Evolutionary conservation across 2,888 invertebrate species (phyloP).

Genomic region (Agonum fuliginosum): DNA sequence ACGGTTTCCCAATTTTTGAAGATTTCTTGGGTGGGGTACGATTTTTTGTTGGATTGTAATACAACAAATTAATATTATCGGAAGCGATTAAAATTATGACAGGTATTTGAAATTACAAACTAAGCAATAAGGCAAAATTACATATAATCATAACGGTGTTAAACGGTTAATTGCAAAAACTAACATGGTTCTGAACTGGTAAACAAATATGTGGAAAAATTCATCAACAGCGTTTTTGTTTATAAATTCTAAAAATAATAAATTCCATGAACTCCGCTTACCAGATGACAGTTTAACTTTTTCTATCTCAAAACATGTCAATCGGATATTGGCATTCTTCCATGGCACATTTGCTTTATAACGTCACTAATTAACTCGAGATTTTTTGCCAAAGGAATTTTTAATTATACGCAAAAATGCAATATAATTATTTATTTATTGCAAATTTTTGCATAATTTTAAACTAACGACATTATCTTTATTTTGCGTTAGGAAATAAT

Average conservation of each 20-base stretch:
- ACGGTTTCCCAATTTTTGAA: no score
- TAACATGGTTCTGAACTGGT: not conserved
- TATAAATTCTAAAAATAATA: constrained; percentile 12
- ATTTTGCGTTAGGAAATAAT: no score
- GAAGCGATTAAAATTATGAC: constrained; percentile 3
- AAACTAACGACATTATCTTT: no score
- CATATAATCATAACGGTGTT: constrained; percentile 12
- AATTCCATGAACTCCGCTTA: not conserved
- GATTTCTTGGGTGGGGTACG: no score
- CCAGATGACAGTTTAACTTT: constrained; percentile 5
- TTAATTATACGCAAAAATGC: constrained; percentile 10
- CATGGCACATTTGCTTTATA: constrained; percentile 19
- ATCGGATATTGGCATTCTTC: not conserved
- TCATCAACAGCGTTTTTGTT: not conserved
- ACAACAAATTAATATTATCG: no score
- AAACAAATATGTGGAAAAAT: constrained; percentile 2
- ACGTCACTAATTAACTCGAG: constrained; percentile 17
- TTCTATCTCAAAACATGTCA: constrained; percentile 12
- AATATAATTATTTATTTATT: no score
- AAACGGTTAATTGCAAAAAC: not conserved
- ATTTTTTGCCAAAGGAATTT: not conserved
- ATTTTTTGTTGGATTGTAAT: no score
- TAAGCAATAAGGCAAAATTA: not conserved
- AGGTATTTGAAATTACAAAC: not conserved
- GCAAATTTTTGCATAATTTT: no score